Evolutionary conservation across 2,113 vertebrate species (phyloP).

Genomic region (Irena cyanogastra): DNA sequence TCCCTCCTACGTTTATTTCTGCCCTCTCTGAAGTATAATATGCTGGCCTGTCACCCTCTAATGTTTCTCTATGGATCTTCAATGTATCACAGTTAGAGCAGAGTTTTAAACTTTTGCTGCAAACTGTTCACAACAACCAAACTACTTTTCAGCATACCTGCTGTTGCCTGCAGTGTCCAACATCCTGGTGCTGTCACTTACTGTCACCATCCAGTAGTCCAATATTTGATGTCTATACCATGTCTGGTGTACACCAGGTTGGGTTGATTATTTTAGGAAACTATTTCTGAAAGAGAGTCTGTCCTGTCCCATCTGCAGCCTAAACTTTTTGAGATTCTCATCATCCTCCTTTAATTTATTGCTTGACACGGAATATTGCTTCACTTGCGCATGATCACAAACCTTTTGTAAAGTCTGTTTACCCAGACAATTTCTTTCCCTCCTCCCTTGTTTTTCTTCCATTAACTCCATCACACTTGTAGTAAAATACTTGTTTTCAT

Average conservation of each 20-base stretch:
- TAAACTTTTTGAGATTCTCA: neutral
- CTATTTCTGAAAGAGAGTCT: neutral
- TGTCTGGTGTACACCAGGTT: neutral
- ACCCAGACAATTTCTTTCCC: neutral
- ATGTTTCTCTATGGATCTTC: neutral
- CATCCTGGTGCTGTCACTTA: neutral
- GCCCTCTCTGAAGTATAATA: neutral
- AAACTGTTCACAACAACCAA: neutral
- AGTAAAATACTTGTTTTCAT: constrained; percentile 9
- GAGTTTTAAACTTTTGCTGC: neutral
- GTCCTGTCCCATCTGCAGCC: neutral
- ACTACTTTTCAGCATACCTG: neutral
- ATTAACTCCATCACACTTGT: neutral
- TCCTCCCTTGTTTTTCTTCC: neutral
- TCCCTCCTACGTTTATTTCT: neutral
- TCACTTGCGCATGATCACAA: neutral
- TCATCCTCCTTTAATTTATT: neutral
- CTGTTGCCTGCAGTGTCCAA: neutral
- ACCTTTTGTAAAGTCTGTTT: neutral
- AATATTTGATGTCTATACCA: neutral
- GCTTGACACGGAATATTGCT: neutral
- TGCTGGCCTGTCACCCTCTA: neutral
- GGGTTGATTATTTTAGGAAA: neutral
- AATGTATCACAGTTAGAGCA: neutral
- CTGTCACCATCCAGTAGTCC: neutral